Percentiles rank a stretch among this genome's conserved stretches.
These are phyloP conservation scores for Aphaenogaster floridana DNA, from an alignment of 1,140 invertebrate genomes.

Conservation along the genomic window DNA sequence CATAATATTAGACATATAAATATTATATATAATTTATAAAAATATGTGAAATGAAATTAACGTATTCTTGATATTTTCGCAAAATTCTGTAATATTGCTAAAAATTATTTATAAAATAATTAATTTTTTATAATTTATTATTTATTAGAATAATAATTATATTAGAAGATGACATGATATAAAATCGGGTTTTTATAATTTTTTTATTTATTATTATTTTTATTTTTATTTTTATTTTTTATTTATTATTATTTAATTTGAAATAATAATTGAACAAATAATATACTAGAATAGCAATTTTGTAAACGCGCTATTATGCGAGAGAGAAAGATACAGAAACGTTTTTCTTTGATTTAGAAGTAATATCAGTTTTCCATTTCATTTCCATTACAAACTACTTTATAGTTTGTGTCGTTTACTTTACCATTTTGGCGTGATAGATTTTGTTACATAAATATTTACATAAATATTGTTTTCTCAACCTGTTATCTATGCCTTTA, in stretches of 20 bases:
- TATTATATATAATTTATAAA: conserved; percentile 1
- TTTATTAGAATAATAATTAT: conserved; percentile 10
- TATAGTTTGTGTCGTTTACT: background rate
- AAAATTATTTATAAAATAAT: background rate
- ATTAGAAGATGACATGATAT: background rate
- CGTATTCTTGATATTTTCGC: background rate
- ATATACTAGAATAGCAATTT: background rate
- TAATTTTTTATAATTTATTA: conserved; percentile 1
- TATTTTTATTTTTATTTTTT: background rate
- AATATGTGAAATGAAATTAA: background rate
- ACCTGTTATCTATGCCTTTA: background rate
- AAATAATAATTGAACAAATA: background rate
- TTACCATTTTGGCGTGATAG: background rate
- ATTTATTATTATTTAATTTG: background rate
- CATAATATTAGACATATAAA: background rate
- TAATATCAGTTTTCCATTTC: background rate
- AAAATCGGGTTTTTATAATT: background rate
- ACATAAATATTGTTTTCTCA: background rate
- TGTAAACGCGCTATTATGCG: background rate
- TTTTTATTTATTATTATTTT: too few relatives aligned
- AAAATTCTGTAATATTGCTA: background rate
- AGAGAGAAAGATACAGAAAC: background rate
- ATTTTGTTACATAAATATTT: conserved; percentile 1
- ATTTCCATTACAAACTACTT: background rate
- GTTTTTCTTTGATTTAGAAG: background rate